phyloP scores from a whole-genome alignment of 2,797 vertebrate species.

The Merluccius polli region DNA sequence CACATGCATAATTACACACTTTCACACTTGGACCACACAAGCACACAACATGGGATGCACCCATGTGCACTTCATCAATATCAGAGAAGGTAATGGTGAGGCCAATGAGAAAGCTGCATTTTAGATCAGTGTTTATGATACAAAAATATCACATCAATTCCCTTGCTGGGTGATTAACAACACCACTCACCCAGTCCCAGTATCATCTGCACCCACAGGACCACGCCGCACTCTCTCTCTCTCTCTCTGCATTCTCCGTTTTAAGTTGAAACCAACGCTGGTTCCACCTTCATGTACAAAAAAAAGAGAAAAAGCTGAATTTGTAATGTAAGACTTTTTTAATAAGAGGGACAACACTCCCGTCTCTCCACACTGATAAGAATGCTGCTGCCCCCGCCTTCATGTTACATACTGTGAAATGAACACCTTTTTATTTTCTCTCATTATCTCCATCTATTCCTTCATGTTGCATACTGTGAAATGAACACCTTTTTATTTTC shows the following conservation, averaged over 20 bases:
- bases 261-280: neutral
- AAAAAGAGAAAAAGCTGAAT: neutral
- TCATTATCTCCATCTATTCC: neutral
- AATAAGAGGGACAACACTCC: no score
- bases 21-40: conserved; percentile 5
- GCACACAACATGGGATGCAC: no score
- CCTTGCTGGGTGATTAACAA: no score
- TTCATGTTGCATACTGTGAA: neutral
- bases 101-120: no score
- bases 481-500: conserved; percentile 10
- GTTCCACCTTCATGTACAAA: neutral
- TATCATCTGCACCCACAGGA: neutral
- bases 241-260: conserved; percentile 20
- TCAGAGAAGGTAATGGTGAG: neutral
- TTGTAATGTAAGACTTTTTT: neutral
- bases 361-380: neutral
- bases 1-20: conserved; percentile 38
- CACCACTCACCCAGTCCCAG: no score
- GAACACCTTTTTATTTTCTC: conserved; percentile 18
- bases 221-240: conserved; percentile 37
- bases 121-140: no score
- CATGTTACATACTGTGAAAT: neutral
- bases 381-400: neutral
- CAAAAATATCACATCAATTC: no score
- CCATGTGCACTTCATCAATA: neutral